Evolutionary conservation across 2,888 invertebrate species (phyloP), one percentile per base, ranked within the genome.

Genomic region (Dermolepida albohirtum): DNA sequence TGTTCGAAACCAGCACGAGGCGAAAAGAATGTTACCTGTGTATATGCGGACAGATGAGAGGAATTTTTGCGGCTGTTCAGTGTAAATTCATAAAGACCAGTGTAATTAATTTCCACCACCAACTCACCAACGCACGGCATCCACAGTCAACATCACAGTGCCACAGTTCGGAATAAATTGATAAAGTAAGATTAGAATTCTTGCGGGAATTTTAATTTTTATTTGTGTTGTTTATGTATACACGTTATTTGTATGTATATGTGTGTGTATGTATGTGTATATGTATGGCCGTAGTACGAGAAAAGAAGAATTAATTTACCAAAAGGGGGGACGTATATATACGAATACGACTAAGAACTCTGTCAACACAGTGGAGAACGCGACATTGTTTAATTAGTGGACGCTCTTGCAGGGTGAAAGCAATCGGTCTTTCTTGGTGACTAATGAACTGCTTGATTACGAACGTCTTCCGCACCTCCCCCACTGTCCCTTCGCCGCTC

Each of bases 361-460:
- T 64, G 64, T 68, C 68, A 68, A 68, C 68, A 68, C 68, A 64
- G 49, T 43, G 59, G 57, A 52, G 68, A 57, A 64, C 64, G 74
- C 77, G 80, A 79, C 80, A 79, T 78, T 80, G 82, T 81, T 82
- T 82, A 83, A 82, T 82, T 82, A 82, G 80, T 76, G 79, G 76
- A 78, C 75, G 78, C 77, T 79, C 79, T 76, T 74, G 77, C 77
- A 77, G 77, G 77, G 77, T 72, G 78, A 77, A 75, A 78, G 78
- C 80, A 78, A 82, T 82, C 82, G 81, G 78, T 83, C 82, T 83
- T 82, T 79, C 78, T 76, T 74, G 73, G 81, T 83, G 81, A 83
- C 83, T 83, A 83, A 83, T 83, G 83, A 83, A 83, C 81, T 81
- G 77, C 80, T 79, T 82, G 82, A 82, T 82, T 82, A 81, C 79